Percentiles rank a stretch among this genome's conserved stretches.
Conservation (phyloP, 1,140 invertebrate species). For the Zaprionus taronus region DNA sequence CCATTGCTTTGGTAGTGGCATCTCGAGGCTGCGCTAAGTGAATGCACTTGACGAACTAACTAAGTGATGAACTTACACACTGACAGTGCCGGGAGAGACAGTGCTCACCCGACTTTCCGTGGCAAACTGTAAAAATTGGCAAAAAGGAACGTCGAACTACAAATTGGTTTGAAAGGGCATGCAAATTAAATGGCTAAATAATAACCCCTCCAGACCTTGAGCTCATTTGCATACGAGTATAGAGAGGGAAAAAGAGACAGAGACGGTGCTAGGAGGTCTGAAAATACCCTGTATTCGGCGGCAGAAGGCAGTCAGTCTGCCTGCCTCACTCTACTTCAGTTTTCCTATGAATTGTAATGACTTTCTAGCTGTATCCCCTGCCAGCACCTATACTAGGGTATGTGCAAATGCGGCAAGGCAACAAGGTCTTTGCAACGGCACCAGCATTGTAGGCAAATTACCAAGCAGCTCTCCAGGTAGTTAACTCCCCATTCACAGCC, state of each 20-base stretch:
- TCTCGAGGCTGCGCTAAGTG: slow-evolving; percentile 13
- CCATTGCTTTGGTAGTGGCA: slow-evolving; percentile 12
- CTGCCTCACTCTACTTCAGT: too few species aligned
- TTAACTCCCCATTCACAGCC: slow-evolving; percentile 16
- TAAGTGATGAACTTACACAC: not conserved
- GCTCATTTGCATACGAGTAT: slow-evolving; percentile 30
- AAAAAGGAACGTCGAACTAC: slow-evolving; percentile 10
- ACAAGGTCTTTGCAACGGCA: slow-evolving; percentile 15
- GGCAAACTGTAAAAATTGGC: slow-evolving; percentile 25
- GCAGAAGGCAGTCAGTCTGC: not conserved
- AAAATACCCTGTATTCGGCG: not conserved
- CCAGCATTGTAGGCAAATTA: slow-evolving; percentile 17
- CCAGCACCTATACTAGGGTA: not conserved
- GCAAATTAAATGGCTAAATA: slow-evolving; percentile 29
- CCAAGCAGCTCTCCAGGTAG: slow-evolving; percentile 23
- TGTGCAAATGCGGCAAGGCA: not conserved
- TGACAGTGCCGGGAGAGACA: not conserved
- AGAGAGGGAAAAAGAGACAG: not conserved
- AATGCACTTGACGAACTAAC: slow-evolving; percentile 30
- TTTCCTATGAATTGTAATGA: not conserved
- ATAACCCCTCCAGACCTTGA: slow-evolving; percentile 33
- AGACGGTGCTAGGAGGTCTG: not conserved
- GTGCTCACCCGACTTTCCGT: slow-evolving; percentile 9
- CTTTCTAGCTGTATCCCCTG: not conserved
- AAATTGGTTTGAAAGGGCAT: slow-evolving; percentile 35